Percentiles rank a stretch among this genome's conserved stretches.
These are phyloP conservation scores for Pygocentrus nattereri DNA, from an alignment of 2,797 vertebrate genomes.

Conservation along the genomic window DNA sequence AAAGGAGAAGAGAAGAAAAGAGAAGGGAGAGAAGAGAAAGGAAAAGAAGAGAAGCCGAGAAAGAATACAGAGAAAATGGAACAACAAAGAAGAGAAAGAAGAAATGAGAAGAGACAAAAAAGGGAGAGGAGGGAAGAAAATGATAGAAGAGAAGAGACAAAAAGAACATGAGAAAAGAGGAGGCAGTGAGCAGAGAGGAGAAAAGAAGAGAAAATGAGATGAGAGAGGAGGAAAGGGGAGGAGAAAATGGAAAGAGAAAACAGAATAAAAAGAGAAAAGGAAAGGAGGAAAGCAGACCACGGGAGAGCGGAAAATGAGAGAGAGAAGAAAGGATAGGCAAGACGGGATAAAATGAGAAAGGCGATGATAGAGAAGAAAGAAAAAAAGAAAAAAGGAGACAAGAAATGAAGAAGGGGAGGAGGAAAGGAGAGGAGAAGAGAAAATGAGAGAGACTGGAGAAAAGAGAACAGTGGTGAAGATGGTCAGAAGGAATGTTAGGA, in stretches of 20 bases:
- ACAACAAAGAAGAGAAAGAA: no score
- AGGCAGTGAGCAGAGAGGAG: background rate
- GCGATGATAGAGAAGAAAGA: no score
- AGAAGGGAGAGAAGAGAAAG: background rate
- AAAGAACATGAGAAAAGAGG: background rate
- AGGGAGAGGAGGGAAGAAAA: constrained; percentile 17
- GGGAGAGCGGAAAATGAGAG: background rate
- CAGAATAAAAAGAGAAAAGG: background rate
- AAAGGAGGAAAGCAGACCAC: background rate
- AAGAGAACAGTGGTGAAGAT: no score
- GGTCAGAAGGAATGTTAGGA: background rate
- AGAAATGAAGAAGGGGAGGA: no score
- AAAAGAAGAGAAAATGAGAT: no score
- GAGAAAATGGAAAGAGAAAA: background rate
- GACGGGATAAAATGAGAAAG: no score
- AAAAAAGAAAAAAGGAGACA: no score
- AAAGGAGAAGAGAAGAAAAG: background rate
- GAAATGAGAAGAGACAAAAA: background rate
- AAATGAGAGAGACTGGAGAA: background rate
- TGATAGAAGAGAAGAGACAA: constrained; percentile 8
- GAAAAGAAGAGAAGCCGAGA: constrained; percentile 8
- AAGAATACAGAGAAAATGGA: background rate
- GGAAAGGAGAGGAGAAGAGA: background rate
- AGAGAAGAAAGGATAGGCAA: no score
- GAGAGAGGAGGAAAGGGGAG: background rate